Evolutionary conservation across 2,113 vertebrate species (phyloP).

Genomic region (Piprites chloris): DNA sequence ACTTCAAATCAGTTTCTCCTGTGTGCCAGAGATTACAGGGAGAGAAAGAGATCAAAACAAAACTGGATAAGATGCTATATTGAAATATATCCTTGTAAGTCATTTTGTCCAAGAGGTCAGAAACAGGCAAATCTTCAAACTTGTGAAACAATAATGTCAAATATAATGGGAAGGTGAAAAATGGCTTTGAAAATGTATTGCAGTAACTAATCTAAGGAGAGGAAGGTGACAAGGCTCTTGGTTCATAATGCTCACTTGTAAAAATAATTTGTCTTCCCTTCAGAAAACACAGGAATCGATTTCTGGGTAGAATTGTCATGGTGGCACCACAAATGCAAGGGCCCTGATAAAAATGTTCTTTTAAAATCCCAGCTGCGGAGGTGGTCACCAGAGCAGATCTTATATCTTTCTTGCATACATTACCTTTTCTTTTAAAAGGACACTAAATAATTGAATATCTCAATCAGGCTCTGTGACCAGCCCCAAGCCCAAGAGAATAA

Average conservation of each 20-base stretch:
- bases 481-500: conserved; percentile 7
- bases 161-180: conserved; percentile 1
- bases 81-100: not conserved
- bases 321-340: not conserved
- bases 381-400: not conserved
- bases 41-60: not conserved
- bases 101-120: not conserved
- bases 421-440: conserved; percentile 39
- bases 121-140: not conserved
- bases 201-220: not conserved
- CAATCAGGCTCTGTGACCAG: not conserved
- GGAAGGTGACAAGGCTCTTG: not conserved
- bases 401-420: not conserved
- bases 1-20: not conserved
- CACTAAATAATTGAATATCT: conserved; percentile 40
- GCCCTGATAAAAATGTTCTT: not conserved
- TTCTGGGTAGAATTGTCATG: not conserved
- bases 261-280: not conserved
- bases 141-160: not conserved
- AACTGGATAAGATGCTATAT: not conserved
- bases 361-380: not conserved
- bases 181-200: not conserved
- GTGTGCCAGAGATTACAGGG: not conserved
- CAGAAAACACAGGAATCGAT: not conserved
- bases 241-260: not conserved